phyloP scores from a whole-genome alignment of 2,888 invertebrate genomes.

The Rhagium mordax region DNA sequence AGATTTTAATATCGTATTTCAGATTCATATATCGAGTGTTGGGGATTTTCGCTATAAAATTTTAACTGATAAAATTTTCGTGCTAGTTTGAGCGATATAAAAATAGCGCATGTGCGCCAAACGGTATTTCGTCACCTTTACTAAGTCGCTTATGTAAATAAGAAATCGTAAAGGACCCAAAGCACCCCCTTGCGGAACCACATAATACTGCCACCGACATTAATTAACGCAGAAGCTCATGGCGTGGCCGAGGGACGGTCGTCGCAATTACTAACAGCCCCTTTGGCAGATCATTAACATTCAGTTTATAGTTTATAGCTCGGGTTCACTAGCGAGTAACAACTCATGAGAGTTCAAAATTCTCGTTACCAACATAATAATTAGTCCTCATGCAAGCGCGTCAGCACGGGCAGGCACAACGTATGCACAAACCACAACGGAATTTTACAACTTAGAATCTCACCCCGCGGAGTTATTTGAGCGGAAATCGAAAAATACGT shows the following conservation, averaged over 20 bases:
- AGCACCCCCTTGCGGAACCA: no score
- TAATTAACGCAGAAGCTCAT: neutral
- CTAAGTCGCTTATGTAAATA: neutral
- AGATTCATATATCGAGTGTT: no score
- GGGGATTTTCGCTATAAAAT: no score
- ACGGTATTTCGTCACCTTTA: no score
- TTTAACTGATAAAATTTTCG: no score
- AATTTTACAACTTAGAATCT: neutral
- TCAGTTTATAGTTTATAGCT: neutral
- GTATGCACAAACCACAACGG: neutral
- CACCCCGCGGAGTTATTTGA: constrained; percentile 5
- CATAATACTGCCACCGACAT: neutral
- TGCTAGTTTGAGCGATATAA: no score
- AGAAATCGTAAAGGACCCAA: no score
- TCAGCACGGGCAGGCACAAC: neutral
- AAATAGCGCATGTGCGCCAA: no score
- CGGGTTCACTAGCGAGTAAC: neutral
- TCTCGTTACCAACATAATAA: neutral
- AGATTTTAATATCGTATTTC: no score
- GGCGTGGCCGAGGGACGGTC: neutral
- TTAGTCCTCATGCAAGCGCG: neutral
- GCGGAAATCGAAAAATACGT: constrained; percentile 10
- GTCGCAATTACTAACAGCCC: neutral
- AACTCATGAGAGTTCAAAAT: neutral
- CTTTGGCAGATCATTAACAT: neutral